These are phyloP conservation scores for Lamellibrachia columna DNA, from an alignment of 2,888 invertebrate species.

Conservation along the genomic window DNA sequence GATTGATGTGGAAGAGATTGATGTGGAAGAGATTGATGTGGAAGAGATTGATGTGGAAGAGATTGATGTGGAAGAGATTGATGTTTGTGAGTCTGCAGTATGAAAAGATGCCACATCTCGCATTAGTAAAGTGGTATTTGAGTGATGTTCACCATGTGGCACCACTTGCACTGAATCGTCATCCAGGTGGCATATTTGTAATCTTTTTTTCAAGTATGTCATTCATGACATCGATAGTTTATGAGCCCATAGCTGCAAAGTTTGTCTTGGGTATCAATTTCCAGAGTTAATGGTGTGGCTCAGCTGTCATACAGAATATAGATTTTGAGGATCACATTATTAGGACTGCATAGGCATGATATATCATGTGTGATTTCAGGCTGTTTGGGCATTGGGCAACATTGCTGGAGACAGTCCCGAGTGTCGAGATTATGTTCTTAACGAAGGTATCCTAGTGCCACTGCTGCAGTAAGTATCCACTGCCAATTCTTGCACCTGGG, in stretches of 20 bases:
- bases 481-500: neutral
- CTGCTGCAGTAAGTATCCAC: constrained; percentile 80
- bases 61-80: neutral
- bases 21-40: too few species aligned
- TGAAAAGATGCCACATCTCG: neutral
- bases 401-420: constrained; percentile 95
- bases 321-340: neutral
- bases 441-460: constrained; percentile 84
- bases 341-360: neutral
- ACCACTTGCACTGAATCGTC: neutral
- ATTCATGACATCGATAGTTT: too few species aligned
- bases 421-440: constrained; percentile 89
- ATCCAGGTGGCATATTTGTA: neutral
- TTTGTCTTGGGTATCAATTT: neutral
- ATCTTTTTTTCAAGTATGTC: too few species aligned
- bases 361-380: constrained; percentile 63
- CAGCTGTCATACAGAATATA: neutral
- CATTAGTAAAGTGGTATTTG: neutral
- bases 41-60: too few species aligned
- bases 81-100: neutral
- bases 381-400: constrained; percentile 95
- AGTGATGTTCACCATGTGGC: neutral
- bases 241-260: neutral
- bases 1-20: too few species aligned
- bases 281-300: neutral